Conservation (phyloP, 2,113 vertebrate genomes). For the Anas platyrhynchos region DNA sequence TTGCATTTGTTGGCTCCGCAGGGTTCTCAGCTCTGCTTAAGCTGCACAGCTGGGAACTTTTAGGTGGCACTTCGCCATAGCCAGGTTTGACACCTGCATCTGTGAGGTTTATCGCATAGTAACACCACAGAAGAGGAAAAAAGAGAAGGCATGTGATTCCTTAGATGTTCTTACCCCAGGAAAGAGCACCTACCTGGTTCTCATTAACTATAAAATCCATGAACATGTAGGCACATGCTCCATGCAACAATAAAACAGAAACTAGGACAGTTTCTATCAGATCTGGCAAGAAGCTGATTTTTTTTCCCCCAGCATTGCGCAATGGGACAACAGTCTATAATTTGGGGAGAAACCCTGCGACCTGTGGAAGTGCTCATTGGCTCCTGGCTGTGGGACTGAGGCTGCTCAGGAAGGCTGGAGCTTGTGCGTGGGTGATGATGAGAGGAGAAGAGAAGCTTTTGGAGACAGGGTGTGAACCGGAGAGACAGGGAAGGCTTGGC, state of each 20-base stretch:
- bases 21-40: background rate
- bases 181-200: background rate
- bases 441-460: background rate
- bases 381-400: background rate
- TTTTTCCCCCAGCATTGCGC: background rate
- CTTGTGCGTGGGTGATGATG: background rate
- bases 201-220: constrained; percentile 37
- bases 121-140: background rate
- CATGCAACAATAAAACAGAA: constrained; percentile 26
- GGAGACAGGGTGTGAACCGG: background rate
- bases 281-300: constrained; percentile 49
- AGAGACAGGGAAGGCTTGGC: background rate
- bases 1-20: background rate
- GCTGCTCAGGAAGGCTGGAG: background rate
- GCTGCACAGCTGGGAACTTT: background rate
- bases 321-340: constrained; percentile 28
- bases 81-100: background rate
- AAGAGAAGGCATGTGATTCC: background rate
- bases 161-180: background rate
- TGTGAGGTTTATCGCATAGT: background rate
- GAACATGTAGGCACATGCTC: constrained; percentile 41
- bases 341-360: constrained; percentile 22
- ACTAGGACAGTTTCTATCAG: constrained; percentile 63
- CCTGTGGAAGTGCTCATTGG: background rate
- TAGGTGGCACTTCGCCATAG: background rate